Conservation (phyloP, 2,797 vertebrate species). For the Sphaeramia orbicularis region DNA sequence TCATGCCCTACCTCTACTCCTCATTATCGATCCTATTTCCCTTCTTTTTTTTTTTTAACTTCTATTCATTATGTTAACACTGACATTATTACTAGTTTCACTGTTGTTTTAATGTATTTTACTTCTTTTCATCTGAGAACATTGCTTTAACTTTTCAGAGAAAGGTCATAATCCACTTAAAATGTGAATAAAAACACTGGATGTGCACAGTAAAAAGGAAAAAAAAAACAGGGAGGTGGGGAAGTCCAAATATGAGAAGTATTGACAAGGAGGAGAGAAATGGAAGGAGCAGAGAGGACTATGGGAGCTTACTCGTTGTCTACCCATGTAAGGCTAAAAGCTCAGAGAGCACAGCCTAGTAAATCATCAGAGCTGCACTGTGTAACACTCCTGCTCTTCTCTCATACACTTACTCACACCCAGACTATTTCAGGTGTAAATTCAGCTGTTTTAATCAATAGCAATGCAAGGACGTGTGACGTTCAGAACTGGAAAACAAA, state of each 20-base stretch:
- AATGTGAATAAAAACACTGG: neutral
- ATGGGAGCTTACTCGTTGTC: constrained; percentile 63
- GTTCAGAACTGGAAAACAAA: constrained; percentile 6
- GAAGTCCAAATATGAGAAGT: constrained; percentile 56
- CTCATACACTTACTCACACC: constrained; percentile 26
- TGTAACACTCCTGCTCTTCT: constrained; percentile 49
- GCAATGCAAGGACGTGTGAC: neutral
- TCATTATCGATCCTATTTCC: neutral
- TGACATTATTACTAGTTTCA: neutral
- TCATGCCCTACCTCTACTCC: neutral
- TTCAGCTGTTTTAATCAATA: constrained; percentile 14
- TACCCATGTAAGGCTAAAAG: constrained; percentile 84
- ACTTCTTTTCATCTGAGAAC: neutral
- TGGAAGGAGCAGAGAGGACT: constrained; percentile 56
- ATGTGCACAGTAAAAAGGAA: constrained; percentile 16
- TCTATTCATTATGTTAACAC: neutral
- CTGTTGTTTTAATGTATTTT: neutral
- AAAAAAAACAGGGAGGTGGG: constrained; percentile 15
- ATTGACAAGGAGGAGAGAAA: constrained; percentile 54
- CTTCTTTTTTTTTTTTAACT: neutral
- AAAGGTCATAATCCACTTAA: neutral
- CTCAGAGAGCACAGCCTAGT: constrained; percentile 65
- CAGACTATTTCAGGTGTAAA: constrained; percentile 21
- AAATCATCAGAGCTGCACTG: constrained; percentile 69
- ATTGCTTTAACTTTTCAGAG: neutral